Base-by-base conservation (phyloP, 2,797 vertebrate genomes). In the Phoebastria nigripes region DNA sequence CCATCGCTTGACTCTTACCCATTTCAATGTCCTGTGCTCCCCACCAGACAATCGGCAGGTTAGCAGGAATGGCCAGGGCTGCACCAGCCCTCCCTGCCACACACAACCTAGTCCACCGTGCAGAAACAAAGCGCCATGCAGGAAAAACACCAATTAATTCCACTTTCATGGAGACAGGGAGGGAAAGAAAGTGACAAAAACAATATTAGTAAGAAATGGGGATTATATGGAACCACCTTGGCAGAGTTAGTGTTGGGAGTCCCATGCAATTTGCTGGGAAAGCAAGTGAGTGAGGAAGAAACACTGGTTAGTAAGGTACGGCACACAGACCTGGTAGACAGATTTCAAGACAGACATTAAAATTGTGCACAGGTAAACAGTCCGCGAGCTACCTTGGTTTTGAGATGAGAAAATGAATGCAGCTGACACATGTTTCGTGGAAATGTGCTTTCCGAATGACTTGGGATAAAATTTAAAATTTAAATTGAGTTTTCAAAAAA, bases 111-210 rank as follows among this genome's bases (percentile, higher is more conserved):
- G 77, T 96, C 86, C 95, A 94, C 82, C 88, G 92, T 41, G 96
- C 82, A 83, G 96, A 95, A 78, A 97, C 92, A 97, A 95, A 97
- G 95, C 25, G 35, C 92, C 97, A 96, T 87, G 95, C 90, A 74
- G 95, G 81, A 78, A 95, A 96, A 95, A 90, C 91, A 96, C 49
- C 81, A 67, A 94, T 87, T 87, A 96, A 96, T 81, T 96, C 85
- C 89, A 94, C 95, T 93, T 88, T 49, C 89, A 81, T n/a, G 71
- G 86, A 93, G 77, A 91, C 90, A 86, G 6, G 66, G 66, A 95
- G 82, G 93, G 81, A 96, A 85, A 95, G 94, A 94, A 94, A 93
- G 87, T 52, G 90, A 94, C 82, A 95, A 96, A 95, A 94, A 44
- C 71, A 93, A 1, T 39, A 77, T 90, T 89, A 97, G 93, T 96